Base-by-base conservation (phyloP, 1,140 invertebrate species). In the Plectus sambesii region DNA sequence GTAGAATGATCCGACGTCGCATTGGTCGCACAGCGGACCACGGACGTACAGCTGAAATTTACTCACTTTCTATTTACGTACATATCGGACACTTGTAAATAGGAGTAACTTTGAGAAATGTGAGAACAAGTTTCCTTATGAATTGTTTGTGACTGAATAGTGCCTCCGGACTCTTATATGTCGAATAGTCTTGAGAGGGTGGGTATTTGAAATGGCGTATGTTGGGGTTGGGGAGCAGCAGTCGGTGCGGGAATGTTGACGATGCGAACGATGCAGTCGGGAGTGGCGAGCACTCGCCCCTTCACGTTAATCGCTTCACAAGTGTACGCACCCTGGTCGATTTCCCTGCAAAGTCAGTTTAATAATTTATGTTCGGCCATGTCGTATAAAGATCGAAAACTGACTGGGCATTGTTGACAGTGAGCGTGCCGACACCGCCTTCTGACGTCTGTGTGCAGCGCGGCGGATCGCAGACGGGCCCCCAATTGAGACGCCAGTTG, bases 401-500 rank as follows among this genome's bases (percentile, higher is more conserved):
- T 51, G 29, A 62, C 59, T 67, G 64, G 5, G 66, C 64, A 55
- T 67, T 63, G 35, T 67, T 53, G 61, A 92, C 89, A 0, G 78
- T 82, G 0, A 97, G 72, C 0, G 76, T 80, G 15, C 90, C 90
- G 1, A 80, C 75, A 8, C 89, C 90, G 55, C 82, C 78, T 1
- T 75, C 72, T 58, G 81, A 88, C 0, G 77, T 80, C 1, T 78
- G 80, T 0, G 63, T 73, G 63, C 92, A 85, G 19, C 63, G 49
- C 2, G 78, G 71, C 0, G 89, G 87, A n/a, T 67, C 58, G 23
- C 76, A 75, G 20, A 97, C 81, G 62, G 94, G 85, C 2, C 88
- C 86, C 92, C 90, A 97, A 73, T 99, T 97, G 1, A 88, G 75
- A 43, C 90, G 79, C 90, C 92, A 99, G 19, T 84, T 82, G 49